Conservation (phyloP, 2,113 vertebrate genomes). For the Gopherus evgoodei region DNA sequence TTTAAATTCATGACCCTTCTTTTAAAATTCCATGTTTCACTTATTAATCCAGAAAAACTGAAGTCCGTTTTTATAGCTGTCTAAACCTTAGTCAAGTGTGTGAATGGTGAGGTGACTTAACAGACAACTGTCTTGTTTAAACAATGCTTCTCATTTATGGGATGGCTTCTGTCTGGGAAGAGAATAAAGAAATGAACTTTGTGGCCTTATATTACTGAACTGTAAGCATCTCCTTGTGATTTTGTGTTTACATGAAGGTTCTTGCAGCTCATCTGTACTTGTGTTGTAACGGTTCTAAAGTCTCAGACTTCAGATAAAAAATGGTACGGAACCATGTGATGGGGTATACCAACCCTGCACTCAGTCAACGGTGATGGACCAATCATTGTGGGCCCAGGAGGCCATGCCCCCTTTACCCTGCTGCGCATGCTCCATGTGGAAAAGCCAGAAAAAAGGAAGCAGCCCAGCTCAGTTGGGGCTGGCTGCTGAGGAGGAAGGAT, state of each 20-base stretch:
- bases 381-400: too few relatives aligned
- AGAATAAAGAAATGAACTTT: not conserved
- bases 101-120: not conserved
- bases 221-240: not conserved
- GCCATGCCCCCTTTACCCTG: too few relatives aligned
- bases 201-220: not conserved
- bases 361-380: too few relatives aligned
- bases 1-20: constrained; percentile 27
- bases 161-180: not conserved
- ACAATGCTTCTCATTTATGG: not conserved
- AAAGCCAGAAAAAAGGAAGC: too few relatives aligned
- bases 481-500: too few relatives aligned
- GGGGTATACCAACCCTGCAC: too few relatives aligned
- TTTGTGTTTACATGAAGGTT: not conserved
- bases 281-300: not conserved
- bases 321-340: not conserved
- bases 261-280: not conserved
- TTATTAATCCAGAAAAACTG: constrained; percentile 25
- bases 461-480: too few relatives aligned
- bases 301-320: not conserved
- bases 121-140: not conserved
- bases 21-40: not conserved
- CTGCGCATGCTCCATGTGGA: too few relatives aligned
- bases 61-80: not conserved
- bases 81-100: not conserved